Percentiles rank a stretch among this genome's conserved stretches.
Evolutionary conservation across 2,888 invertebrate genomes (phyloP).

Genomic region (Octonoba sinensis): DNA sequence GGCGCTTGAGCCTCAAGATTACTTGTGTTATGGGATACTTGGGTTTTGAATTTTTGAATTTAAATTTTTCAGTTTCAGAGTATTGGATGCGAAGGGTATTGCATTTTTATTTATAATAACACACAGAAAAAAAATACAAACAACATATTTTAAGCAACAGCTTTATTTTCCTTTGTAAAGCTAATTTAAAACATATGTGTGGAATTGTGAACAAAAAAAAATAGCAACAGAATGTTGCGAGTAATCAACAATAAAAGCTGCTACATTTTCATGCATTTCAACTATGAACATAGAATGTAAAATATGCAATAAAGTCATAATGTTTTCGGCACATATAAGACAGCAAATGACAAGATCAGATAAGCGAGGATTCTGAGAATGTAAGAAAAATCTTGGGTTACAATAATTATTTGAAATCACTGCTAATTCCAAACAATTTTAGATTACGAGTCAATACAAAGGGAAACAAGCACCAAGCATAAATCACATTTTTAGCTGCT

Average conservation of each 20-base stretch:
- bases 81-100: too few species aligned
- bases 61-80: too few species aligned
- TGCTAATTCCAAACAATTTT: conserved; percentile 46
- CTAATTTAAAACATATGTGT: conserved; percentile 61
- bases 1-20: too few species aligned
- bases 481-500: conserved; percentile 60
- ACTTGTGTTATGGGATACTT: too few species aligned
- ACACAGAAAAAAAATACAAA: conserved; percentile 5
- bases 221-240: conserved; percentile 57
- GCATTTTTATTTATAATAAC: too few species aligned
- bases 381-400: conserved; percentile 55
- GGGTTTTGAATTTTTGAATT: too few species aligned
- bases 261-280: conserved; percentile 61
- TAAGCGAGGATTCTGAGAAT: conserved; percentile 58
- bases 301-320: conserved; percentile 60
- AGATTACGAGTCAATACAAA: conserved; percentile 55
- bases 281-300: conserved; percentile 62
- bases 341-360: conserved; percentile 59
- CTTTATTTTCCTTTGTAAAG: conserved; percentile 65
- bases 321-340: conserved; percentile 51
- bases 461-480: conserved; percentile 58
- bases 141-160: conserved; percentile 45
- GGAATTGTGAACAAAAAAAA: conserved; percentile 58
- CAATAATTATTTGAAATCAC: conserved; percentile 55
- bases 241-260: conserved; percentile 59